Percentiles rank a stretch among this genome's conserved stretches.
Conservation (phyloP, 2,113 vertebrate genomes). For the Amia ocellicauda region DNA sequence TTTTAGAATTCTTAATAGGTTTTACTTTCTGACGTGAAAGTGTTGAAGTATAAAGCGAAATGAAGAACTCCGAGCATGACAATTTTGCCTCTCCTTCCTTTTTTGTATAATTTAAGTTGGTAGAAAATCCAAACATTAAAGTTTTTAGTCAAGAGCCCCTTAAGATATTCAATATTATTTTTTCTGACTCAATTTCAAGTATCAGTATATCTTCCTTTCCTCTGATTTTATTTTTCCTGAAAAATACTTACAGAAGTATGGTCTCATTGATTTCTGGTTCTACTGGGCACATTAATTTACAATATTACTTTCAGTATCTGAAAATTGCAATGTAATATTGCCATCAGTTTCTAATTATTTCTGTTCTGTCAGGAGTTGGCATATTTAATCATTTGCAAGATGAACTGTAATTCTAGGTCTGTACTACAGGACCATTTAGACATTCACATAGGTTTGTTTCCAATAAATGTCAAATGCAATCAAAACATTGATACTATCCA, state of each 20-base stretch:
- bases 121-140: too few species aligned
- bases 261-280: not conserved
- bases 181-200: too few species aligned
- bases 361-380: constrained; percentile 30
- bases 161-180: too few species aligned
- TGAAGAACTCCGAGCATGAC: too few species aligned
- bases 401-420: constrained; percentile 14
- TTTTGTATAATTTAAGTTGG: too few species aligned
- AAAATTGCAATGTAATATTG: constrained; percentile 30
- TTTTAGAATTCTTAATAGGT: too few species aligned
- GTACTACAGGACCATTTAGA: constrained; percentile 1
- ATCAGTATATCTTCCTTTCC: too few species aligned
- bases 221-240: too few species aligned
- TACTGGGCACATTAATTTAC: not conserved
- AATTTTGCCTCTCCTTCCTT: too few species aligned
- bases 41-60: too few species aligned
- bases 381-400: constrained; percentile 31
- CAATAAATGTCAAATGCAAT: constrained; percentile 34
- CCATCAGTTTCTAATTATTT: constrained; percentile 44
- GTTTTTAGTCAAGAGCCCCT: too few species aligned
- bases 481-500: constrained; percentile 24
- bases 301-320: constrained; percentile 27
- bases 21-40: too few species aligned
- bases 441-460: constrained; percentile 12
- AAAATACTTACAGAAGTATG: not conserved